A percentile compares a stretch with the other conserved stretches of the same genome.
Evolutionary conservation across 2,797 vertebrate genomes (phyloP).

Genomic region (Sebastes kiyomatsui): DNA sequence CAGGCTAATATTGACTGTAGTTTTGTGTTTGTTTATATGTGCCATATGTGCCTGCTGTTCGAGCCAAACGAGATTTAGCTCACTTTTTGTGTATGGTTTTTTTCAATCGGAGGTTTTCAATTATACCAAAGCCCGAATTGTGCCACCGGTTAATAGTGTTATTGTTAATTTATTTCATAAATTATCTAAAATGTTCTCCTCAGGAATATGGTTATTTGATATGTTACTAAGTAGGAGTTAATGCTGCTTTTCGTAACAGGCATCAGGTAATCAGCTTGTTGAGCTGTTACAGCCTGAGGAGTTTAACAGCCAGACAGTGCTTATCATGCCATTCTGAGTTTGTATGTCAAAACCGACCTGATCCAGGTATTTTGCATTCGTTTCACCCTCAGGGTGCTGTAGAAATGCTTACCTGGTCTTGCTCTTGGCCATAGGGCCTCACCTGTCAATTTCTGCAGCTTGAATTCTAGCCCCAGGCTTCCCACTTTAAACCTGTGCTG

Average conservation of each 20-base stretch:
- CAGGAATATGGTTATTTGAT: not conserved
- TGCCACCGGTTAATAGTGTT: not conserved
- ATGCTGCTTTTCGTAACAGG: not conserved
- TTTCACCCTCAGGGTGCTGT: constrained; percentile 26
- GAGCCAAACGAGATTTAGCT: constrained; percentile 46
- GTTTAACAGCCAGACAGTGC: not conserved
- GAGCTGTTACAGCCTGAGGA: not conserved
- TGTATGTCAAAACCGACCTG: not conserved
- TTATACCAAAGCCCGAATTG: not conserved
- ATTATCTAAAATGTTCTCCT: not conserved
- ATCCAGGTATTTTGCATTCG: constrained; percentile 21
- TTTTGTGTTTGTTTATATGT: constrained; percentile 52
- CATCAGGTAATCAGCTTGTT: not conserved
- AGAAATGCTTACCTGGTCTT: constrained; percentile 42
- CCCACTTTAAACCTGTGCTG: constrained; percentile 41
- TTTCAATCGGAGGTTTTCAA: not conserved
- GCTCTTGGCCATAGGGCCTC: constrained; percentile 50
- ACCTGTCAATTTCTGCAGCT: constrained; percentile 60
- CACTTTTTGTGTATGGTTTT: not conserved
- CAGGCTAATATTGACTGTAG: constrained; percentile 82
- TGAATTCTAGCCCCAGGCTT: constrained; percentile 37
- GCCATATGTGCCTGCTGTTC: constrained; percentile 68
- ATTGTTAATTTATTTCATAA: not conserved
- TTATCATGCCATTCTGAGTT: constrained; percentile 2
- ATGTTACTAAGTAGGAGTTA: not conserved